These are phyloP conservation scores for Nothoprocta perdicaria DNA, from an alignment of 2,113 vertebrate species.

Conservation along the genomic window DNA sequence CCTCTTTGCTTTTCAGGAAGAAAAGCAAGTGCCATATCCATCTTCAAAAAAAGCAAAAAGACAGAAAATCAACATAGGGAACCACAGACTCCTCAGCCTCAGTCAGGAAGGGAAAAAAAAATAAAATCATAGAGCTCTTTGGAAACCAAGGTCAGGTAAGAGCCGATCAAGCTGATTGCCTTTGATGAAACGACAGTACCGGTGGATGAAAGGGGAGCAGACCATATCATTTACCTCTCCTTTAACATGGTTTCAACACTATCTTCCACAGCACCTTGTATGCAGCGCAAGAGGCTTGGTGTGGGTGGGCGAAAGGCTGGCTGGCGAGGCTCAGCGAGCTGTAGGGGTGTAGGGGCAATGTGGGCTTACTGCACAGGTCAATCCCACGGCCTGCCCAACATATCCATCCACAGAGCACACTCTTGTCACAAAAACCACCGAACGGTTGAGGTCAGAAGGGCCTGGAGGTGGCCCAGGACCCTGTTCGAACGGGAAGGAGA, in stretches of 20 bases:
- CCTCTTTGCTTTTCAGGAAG: no score
- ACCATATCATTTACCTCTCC: neutral
- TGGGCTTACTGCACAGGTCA: neutral
- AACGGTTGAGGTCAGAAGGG: neutral
- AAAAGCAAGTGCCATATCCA: neutral
- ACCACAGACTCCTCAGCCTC: neutral
- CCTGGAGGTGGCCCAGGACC: no score
- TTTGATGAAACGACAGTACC: neutral
- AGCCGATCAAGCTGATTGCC: neutral
- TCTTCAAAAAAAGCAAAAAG: neutral
- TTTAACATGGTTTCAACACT: neutral
- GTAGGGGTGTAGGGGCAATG: no score
- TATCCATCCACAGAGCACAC: neutral
- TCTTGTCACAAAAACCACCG: neutral
- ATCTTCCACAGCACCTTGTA: neutral
- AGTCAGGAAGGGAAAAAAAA: no score
- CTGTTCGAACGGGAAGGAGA: no score
- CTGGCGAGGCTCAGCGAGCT: neutral
- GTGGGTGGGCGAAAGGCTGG: neutral
- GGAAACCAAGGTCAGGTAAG: neutral
- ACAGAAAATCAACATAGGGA: neutral
- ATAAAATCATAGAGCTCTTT: neutral
- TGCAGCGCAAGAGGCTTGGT: neutral
- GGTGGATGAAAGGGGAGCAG: neutral
- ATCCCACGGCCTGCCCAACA: neutral